Evolutionary conservation across 2,113 vertebrate species (phyloP).

Genomic region (Lathamus discolor): DNA sequence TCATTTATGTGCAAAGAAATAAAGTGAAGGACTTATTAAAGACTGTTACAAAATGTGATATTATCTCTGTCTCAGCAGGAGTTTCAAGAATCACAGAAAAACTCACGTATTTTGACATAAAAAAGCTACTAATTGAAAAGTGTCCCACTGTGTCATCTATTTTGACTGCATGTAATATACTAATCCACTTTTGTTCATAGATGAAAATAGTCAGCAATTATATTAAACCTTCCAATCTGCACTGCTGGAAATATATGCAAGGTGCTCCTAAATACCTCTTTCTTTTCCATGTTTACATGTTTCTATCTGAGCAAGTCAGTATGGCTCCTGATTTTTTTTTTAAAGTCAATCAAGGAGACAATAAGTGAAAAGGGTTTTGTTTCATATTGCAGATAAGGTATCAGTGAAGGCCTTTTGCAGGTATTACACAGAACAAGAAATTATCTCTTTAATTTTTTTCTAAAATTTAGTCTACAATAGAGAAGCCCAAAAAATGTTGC

Average conservation of each 20-base stretch:
- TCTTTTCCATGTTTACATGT: not conserved
- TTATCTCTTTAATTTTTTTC: not conserved
- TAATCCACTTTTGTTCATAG: conserved; percentile 12
- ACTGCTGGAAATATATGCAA: not conserved
- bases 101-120: not conserved
- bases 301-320: not conserved
- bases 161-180: not conserved
- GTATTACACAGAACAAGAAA: not conserved
- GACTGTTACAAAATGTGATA: not conserved
- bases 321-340: not conserved
- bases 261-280: not conserved
- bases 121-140: not conserved
- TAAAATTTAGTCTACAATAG: not conserved
- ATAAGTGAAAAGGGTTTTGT: not conserved
- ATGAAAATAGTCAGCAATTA: not conserved
- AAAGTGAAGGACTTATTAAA: not conserved
- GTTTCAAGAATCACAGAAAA: not conserved
- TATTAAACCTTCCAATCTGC: not conserved
- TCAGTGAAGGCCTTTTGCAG: not conserved
- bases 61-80: not conserved
- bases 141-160: not conserved
- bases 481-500: not conserved
- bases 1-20: conserved; percentile 2
- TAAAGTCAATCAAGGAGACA: not conserved
- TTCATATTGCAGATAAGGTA: not conserved